A percentile compares a stretch with the other conserved stretches of the same genome.
Evolutionary conservation across 2,113 vertebrate genomes (phyloP).

Genomic region (Semnopithecus entellus): DNA sequence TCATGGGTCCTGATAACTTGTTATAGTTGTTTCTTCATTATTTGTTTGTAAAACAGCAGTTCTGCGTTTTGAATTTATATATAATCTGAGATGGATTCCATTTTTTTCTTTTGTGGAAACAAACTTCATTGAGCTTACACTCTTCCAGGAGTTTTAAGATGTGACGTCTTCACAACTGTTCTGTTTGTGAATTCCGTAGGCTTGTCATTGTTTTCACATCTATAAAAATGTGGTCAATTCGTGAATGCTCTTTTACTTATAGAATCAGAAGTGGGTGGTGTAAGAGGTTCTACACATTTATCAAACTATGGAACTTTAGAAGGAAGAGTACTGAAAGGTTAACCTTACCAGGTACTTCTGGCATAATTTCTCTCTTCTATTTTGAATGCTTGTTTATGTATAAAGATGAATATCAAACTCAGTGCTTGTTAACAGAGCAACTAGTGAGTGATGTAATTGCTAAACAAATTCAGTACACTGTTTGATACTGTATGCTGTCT

Average conservation of each 20-base stretch:
- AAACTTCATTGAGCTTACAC: not conserved
- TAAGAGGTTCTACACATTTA: not conserved
- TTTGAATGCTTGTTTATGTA: not conserved
- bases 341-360: not conserved
- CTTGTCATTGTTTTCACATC: not conserved
- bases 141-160: not conserved
- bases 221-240: not conserved
- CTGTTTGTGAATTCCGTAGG: not conserved
- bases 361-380: not conserved
- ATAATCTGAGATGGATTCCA: not conserved
- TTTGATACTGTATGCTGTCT: not conserved
- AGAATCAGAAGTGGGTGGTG: not conserved
- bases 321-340: not conserved
- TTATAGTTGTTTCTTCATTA: not conserved
- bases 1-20: not conserved
- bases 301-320: not conserved
- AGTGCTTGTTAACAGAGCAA: not conserved
- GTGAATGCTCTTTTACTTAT: not conserved
- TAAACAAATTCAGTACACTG: not conserved
- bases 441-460: not conserved
- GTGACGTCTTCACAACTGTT: not conserved
- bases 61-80: slow-evolving; percentile 24
- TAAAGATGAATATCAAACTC: not conserved
- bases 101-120: not conserved
- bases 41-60: not conserved